A percentile compares a stretch with the other conserved stretches of the same genome.
These are phyloP conservation scores for Catostomus latipinnis DNA, from an alignment of 2,797 vertebrate genomes.

Conservation along the genomic window DNA sequence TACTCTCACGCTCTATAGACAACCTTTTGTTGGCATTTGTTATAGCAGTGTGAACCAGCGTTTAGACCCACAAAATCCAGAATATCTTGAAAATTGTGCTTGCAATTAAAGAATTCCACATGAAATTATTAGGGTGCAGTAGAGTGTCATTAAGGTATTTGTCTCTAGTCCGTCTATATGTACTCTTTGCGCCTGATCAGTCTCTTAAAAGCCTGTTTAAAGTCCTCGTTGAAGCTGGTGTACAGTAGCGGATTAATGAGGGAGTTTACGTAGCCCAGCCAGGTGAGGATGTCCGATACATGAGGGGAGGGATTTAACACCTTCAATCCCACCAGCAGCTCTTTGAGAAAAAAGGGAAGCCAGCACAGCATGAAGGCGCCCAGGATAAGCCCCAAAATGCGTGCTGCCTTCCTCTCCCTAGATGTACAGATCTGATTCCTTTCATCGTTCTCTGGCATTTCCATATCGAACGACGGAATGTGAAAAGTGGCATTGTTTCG, in stretches of 20 bases:
- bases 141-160: neutral
- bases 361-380: slow-evolving; percentile 90
- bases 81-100: too few species aligned
- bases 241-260: slow-evolving; percentile 91
- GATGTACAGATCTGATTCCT: slow-evolving; percentile 84
- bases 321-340: slow-evolving; percentile 84
- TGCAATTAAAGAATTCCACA: neutral
- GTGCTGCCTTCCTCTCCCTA: slow-evolving; percentile 86
- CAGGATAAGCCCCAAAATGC: slow-evolving; percentile 87
- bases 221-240: slow-evolving; percentile 92
- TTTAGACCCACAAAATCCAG: too few species aligned
- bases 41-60: too few species aligned
- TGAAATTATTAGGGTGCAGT: neutral
- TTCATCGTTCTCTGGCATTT: slow-evolving; percentile 75
- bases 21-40: too few species aligned
- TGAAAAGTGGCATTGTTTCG: slow-evolving; percentile 72
- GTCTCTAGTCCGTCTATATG: slow-evolving; percentile 59
- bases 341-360: slow-evolving; percentile 92
- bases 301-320: slow-evolving; percentile 77
- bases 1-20: too few species aligned
- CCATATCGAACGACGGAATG: slow-evolving; percentile 76
- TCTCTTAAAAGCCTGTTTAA: slow-evolving; percentile 88
- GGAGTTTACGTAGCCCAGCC: slow-evolving; percentile 91
- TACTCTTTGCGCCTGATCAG: slow-evolving; percentile 84
- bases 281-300: slow-evolving; percentile 86